Evolutionary conservation across 2,888 invertebrate species (phyloP).

Genomic region (Microctonus aethiopoides): DNA sequence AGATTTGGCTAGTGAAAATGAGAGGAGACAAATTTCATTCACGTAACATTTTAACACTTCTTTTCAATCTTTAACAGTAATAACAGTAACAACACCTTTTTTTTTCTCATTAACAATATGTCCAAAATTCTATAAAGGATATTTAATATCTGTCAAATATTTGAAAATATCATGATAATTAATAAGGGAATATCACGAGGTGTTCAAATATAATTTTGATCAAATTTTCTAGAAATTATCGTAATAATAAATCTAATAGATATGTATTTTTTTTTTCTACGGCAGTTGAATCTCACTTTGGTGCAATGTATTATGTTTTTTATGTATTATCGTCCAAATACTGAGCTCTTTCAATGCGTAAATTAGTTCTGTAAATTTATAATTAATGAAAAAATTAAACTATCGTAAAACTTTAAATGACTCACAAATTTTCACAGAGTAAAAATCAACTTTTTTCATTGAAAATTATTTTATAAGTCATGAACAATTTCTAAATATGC

Average conservation of each 20-base stretch:
- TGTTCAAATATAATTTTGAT: too few species aligned
- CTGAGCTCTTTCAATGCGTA: not conserved
- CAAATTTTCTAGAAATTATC: not conserved
- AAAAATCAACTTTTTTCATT: too few species aligned
- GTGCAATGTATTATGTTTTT: not conserved
- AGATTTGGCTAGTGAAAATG: not conserved
- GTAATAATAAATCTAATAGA: not conserved
- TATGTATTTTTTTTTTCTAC: not conserved
- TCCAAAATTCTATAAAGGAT: slow-evolving; percentile 35
- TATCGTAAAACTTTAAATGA: too few species aligned
- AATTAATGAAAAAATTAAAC: not conserved
- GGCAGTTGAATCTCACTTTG: not conserved
- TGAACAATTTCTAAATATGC: too few species aligned
- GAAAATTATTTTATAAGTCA: too few species aligned
- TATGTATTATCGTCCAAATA: not conserved
- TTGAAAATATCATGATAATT: not conserved
- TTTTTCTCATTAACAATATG: slow-evolving; percentile 53
- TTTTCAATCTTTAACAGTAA: slow-evolving; percentile 60
- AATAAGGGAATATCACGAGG: not conserved
- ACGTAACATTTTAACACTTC: slow-evolving; percentile 56
- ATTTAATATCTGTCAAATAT: not conserved
- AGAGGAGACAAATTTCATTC: not conserved
- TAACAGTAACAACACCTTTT: slow-evolving; percentile 40
- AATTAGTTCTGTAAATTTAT: too few species aligned
- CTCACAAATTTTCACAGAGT: too few species aligned